Base-by-base conservation (phyloP, 2,888 invertebrate species). In the Blera fallax region DNA sequence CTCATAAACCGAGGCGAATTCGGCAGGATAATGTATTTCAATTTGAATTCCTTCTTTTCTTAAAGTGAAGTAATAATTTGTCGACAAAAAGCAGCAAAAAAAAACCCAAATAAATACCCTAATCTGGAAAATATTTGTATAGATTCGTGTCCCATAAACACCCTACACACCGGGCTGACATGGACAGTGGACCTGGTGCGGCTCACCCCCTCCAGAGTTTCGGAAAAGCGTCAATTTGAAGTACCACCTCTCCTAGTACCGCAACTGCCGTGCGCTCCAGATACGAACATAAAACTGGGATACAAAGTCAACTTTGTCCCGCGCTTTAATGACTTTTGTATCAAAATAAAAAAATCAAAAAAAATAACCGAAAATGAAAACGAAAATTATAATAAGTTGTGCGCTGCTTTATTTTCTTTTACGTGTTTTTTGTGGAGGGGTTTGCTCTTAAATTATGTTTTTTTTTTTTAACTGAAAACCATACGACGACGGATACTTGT, bases 251-350 rank as follows among this genome's bases (percentile, higher is more conserved):
- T 2, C 18, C 2, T 43, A 3, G 4, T n/a, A n/a, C n/a, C n/a
- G 10, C 48, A n/a, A 32, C n/a, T 6, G 7, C n/a, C 18, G 14
- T 16, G 34, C 76, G 67, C 58, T 50, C 48, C 34, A 58, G 29
- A 67, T 67, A n/a, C n/a, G n/a, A n/a, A n/a, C n/a, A 58, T 40
- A 14, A 67, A 77, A 58, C 50, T 77, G 60, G 60, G 50, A 58
- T 76, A 45, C 54, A 76, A 77, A 77, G 43, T 62, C 58, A 77
- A 77, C 40, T 60, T 67, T 77, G 76, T 77, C 58, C 50, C 14
- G 24, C 45, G 67, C 77, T 67, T 67, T 67, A 69, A 77, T 60
- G 67, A 77, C 50, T 67, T 69, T 67, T 48, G 14, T 45, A 16
- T 54, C 14, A 11, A 21, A 10, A 14, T n/a, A n/a, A 7, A 11